phyloP scores from a whole-genome alignment of 2,888 invertebrate genomes.

The Saturnia japonica region DNA sequence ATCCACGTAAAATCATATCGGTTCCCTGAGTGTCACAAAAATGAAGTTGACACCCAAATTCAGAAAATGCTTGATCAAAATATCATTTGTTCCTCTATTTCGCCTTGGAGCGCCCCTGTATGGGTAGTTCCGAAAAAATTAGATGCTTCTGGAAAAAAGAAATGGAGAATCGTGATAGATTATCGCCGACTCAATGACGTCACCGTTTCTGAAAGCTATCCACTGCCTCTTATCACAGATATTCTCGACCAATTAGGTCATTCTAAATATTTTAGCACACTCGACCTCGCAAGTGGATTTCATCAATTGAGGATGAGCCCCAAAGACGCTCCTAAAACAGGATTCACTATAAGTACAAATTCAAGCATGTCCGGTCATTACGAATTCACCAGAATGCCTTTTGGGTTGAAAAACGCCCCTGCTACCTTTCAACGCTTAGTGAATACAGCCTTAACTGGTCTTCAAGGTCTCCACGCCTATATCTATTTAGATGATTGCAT shows the following conservation, averaged over 20 bases:
- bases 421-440: conserved; percentile 5
- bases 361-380: conserved; percentile 7
- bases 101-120: conserved; percentile 30
- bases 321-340: conserved; percentile 19
- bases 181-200: conserved; percentile 27
- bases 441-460: conserved; percentile 7
- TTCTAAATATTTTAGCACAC: conserved; percentile 23
- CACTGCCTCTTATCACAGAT: conserved; percentile 24
- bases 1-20: conserved; percentile 32
- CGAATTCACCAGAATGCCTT: conserved; percentile 6
- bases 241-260: conserved; percentile 26
- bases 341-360: conserved; percentile 16
- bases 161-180: conserved; percentile 27
- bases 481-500: neutral
- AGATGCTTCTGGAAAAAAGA: conserved; percentile 28
- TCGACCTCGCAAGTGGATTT: conserved; percentile 22
- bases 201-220: conserved; percentile 26
- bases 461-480: conserved; percentile 18
- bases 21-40: conserved; percentile 30
- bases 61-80: conserved; percentile 25
- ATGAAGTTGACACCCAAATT: conserved; percentile 29
- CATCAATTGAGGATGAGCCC: conserved; percentile 19
- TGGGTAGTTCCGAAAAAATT: conserved; percentile 31
- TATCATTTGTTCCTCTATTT: conserved; percentile 27
- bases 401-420: conserved; percentile 5